Percentiles rank a stretch among this genome's conserved stretches.
Evolutionary conservation across 2,113 vertebrate genomes (phyloP).

Genomic region (Agapornis roseicollis): DNA sequence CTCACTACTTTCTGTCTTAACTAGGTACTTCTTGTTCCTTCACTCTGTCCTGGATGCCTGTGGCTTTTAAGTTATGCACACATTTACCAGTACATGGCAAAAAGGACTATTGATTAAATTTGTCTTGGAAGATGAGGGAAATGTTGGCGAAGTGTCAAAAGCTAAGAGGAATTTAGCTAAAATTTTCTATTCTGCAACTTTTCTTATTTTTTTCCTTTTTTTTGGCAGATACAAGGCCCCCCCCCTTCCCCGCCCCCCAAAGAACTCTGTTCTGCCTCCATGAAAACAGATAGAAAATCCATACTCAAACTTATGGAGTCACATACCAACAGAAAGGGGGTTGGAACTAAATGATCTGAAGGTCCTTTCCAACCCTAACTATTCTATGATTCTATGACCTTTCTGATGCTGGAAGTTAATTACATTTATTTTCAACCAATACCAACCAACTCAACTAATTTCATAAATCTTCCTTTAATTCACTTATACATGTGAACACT

Average conservation of each 20-base stretch:
- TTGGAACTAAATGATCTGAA: no score
- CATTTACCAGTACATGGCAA: conserved; percentile 49
- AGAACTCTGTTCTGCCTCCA: background rate
- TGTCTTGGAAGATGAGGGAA: conserved; percentile 58
- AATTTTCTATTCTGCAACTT: background rate
- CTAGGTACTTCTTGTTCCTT: conserved; percentile 57
- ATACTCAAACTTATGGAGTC: background rate
- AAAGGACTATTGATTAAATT: conserved; percentile 57
- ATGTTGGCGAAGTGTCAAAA: background rate
- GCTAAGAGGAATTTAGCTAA: background rate
- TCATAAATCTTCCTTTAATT: background rate
- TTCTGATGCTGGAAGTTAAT: background rate
- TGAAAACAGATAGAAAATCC: background rate
- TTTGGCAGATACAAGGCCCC: background rate
- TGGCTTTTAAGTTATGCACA: conserved; percentile 58
- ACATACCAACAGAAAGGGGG: background rate
- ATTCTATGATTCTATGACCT: no score
- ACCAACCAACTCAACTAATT: background rate
- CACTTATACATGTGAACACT: background rate
- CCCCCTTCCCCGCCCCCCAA: no score
- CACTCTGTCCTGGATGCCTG: conserved; percentile 42
- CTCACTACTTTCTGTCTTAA: conserved; percentile 50
- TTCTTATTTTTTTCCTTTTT: background rate
- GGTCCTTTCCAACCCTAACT: no score
- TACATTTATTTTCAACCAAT: background rate